Conservation (phyloP, 2,113 vertebrate genomes). For the Carassius carassius region DNA sequence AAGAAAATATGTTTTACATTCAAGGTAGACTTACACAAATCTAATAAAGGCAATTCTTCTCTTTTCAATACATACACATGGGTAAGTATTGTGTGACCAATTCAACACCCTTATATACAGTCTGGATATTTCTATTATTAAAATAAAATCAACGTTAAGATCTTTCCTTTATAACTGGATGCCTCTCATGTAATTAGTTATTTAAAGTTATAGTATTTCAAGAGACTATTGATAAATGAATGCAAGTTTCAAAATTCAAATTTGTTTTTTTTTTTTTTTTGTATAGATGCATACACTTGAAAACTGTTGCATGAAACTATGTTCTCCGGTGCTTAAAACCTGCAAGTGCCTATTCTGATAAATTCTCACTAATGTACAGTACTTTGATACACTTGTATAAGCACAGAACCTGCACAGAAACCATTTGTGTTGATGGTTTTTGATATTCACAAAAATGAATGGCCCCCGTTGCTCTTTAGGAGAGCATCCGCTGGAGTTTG, state of each 20-base stretch:
- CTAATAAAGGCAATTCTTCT: too few species aligned
- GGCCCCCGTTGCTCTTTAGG: conserved; percentile 5
- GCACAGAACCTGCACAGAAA: background rate
- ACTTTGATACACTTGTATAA: background rate
- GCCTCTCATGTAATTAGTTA: too few species aligned
- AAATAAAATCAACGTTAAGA: too few species aligned
- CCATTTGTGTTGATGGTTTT: background rate
- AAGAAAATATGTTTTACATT: too few species aligned
- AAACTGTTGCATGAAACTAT: background rate
- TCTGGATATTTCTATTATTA: too few species aligned
- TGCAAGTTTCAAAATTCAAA: background rate
- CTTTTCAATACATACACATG: too few species aligned
- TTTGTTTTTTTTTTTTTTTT: background rate
- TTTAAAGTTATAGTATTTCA: conserved; percentile 57
- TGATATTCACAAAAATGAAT: background rate
- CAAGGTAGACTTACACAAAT: too few species aligned
- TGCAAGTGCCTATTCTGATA: background rate
- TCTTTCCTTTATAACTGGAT: too few species aligned
- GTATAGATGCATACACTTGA: background rate
- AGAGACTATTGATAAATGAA: conserved; percentile 64
- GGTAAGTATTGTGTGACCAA: too few species aligned
- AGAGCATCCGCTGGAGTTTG: conserved; percentile 46
- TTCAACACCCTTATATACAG: too few species aligned
- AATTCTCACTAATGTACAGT: background rate
- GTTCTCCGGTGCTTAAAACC: background rate